A percentile compares a stretch with the other conserved stretches of the same genome.
These are phyloP conservation scores for Nineta flava DNA, from an alignment of 2,888 invertebrate species.

Conservation along the genomic window DNA sequence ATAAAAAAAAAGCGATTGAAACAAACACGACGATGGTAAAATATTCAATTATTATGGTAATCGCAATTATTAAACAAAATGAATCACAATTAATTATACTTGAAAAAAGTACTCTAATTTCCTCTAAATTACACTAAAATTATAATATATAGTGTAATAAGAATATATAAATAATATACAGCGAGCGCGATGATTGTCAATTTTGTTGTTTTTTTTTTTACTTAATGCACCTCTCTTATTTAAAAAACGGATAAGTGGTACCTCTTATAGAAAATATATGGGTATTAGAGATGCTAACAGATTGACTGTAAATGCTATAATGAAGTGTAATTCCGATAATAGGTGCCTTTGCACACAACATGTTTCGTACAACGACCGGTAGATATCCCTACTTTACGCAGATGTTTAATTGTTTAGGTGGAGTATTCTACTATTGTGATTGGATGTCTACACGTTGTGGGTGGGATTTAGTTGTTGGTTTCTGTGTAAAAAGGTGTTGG, in stretches of 20 bases:
- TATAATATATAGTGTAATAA: neutral
- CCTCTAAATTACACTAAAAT: conserved; percentile 8
- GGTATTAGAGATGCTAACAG: conserved; percentile 27
- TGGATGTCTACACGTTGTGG: neutral
- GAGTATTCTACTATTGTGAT: conserved; percentile 21
- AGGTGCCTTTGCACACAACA: conserved; percentile 24
- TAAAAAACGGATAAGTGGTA: neutral
- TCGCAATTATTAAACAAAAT: conserved; percentile 7
- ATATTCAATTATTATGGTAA: neutral
- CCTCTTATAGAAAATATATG: neutral
- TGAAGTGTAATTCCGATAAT: conserved; percentile 34
- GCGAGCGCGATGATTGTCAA: too few relatives aligned
- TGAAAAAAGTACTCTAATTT: conserved; percentile 6
- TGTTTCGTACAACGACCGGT: conserved; percentile 24
- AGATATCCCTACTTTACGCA: conserved; percentile 28
- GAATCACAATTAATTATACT: conserved; percentile 8
- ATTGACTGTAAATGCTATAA: conserved; percentile 33
- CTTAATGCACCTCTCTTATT: too few relatives aligned
- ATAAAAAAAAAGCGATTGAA: neutral
- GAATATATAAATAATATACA: neutral
- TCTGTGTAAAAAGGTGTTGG: neutral
- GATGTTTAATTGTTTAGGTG: conserved; percentile 13
- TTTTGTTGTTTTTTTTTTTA: conserved; percentile 2
- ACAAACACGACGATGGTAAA: neutral
- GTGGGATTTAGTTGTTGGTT: neutral